Conservation (phyloP, 2,797 vertebrate species). For the Uromys caudimaculatus region DNA sequence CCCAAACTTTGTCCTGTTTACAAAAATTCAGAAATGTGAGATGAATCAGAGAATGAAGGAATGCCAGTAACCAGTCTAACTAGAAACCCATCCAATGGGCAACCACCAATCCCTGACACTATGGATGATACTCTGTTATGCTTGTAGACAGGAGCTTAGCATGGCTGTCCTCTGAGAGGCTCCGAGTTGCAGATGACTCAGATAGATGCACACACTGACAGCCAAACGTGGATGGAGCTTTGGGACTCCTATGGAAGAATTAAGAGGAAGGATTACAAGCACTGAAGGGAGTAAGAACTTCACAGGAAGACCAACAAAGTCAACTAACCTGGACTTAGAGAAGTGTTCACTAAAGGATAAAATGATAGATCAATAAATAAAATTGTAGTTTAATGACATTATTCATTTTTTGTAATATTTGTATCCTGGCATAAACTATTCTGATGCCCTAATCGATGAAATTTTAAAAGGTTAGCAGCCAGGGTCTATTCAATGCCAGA, state of each 20-base stretch:
- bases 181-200: not conserved
- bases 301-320: too few relatives aligned
- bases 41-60: not conserved
- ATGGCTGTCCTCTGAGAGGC: not conserved
- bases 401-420: constrained; percentile 54
- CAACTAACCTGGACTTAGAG: not conserved
- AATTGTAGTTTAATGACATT: constrained; percentile 66
- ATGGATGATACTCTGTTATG: not conserved
- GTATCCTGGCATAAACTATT: constrained; percentile 50
- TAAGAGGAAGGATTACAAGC: too few relatives aligned
- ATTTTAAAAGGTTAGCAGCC: constrained; percentile 26
- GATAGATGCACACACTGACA: not conserved
- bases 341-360: constrained; percentile 73
- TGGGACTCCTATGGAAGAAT: too few relatives aligned
- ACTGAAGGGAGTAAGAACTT: too few relatives aligned
- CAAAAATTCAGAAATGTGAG: not conserved
- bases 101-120: not conserved
- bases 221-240: too few relatives aligned
- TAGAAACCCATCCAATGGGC: not conserved
- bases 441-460: constrained; percentile 37
- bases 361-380: constrained; percentile 71
- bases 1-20: not conserved
- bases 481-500: not conserved
- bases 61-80: not conserved
- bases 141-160: not conserved